Conservation (phyloP, 1,140 invertebrate genomes). For the Philopotamus ludificatus region DNA sequence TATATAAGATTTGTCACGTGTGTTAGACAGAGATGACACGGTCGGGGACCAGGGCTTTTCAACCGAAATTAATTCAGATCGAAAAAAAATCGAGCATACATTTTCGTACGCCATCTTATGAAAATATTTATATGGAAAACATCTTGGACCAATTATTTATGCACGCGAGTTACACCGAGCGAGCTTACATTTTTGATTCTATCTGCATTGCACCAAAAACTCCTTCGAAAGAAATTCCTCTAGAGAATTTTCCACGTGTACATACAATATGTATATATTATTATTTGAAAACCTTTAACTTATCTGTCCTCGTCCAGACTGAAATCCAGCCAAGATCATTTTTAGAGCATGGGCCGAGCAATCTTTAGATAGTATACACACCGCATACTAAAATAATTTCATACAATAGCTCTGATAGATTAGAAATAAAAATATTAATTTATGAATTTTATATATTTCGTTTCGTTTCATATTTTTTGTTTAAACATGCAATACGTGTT, state of each 20-base stretch:
- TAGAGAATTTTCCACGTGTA: neutral
- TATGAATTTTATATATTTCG: no score
- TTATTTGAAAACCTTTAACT: neutral
- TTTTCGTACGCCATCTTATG: no score
- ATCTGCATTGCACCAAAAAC: neutral
- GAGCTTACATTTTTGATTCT: neutral
- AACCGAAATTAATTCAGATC: no score
- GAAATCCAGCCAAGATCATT: slow-evolving; percentile 38
- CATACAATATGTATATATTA: neutral
- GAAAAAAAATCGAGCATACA: no score
- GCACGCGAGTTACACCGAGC: no score
- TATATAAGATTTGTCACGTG: neutral
- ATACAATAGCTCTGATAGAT: slow-evolving; percentile 26
- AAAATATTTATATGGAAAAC: no score
- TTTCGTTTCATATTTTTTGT: no score
- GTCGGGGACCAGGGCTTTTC: neutral
- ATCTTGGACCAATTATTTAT: no score
- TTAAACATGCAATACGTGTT: no score
- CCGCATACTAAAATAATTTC: slow-evolving; percentile 33
- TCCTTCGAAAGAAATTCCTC: neutral
- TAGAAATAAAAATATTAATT: no score
- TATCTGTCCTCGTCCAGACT: slow-evolving; percentile 13
- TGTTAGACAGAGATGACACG: neutral
- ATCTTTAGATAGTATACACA: slow-evolving; percentile 29
- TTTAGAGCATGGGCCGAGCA: slow-evolving; percentile 37